phyloP scores from a whole-genome alignment of 1,140 invertebrate genomes.

The Odontomachus brunneus region DNA sequence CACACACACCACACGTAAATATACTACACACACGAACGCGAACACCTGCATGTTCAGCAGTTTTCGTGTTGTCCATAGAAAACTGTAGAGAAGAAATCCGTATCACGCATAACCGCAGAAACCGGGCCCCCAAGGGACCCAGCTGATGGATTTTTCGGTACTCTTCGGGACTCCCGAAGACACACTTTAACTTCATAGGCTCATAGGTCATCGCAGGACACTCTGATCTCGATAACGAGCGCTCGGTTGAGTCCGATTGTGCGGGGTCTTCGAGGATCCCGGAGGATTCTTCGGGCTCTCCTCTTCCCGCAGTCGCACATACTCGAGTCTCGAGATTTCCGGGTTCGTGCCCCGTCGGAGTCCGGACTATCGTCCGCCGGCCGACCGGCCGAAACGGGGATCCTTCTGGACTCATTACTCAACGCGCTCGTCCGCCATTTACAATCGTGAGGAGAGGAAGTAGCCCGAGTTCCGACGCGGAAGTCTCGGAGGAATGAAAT shows the following conservation, averaged over 20 bases:
- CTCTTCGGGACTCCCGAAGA: no score
- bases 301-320: conserved; percentile 5
- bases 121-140: neutral
- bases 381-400: conserved; percentile 40
- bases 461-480: conserved; percentile 30
- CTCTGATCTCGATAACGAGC: no score
- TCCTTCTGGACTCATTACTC: conserved; percentile 55
- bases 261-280: neutral
- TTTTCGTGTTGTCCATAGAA: conserved; percentile 7
- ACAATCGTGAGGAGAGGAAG: conserved; percentile 50
- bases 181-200: no score
- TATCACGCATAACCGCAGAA: neutral
- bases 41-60: conserved; percentile 29
- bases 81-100: neutral
- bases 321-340: conserved; percentile 23
- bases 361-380: conserved; percentile 43
- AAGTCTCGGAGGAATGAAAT: conserved; percentile 57
- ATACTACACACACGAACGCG: neutral
- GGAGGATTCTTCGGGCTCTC: conserved; percentile 5
- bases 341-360: neutral
- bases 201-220: no score
- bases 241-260: no score
- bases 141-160: no score
- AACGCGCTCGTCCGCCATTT: conserved; percentile 54
- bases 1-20: neutral